Percentiles rank a stretch among this genome's conserved stretches.
These are phyloP conservation scores for Zaprionus inermis DNA, from an alignment of 1,140 invertebrate species.

Conservation along the genomic window DNA sequence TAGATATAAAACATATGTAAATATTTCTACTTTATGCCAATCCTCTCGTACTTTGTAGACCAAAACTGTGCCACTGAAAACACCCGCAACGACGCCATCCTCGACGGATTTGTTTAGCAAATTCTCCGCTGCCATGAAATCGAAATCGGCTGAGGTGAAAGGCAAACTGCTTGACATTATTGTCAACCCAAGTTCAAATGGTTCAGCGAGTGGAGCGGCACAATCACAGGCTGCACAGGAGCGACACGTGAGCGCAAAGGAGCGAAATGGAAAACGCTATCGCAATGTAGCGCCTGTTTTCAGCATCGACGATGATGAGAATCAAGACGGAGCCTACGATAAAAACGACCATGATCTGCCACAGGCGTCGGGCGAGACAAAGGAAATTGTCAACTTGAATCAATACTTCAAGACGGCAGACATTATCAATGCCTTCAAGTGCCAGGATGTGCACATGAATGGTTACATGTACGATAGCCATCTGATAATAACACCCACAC, in stretches of 20 bases:
- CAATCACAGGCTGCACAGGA: slow-evolving; percentile 85
- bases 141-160: slow-evolving; percentile 96
- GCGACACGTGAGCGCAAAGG: slow-evolving; percentile 91
- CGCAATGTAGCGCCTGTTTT: slow-evolving; percentile 96
- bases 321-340: slow-evolving; percentile 87
- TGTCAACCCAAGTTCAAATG: slow-evolving; percentile 89
- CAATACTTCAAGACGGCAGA: slow-evolving; percentile 93
- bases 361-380: slow-evolving; percentile 84
- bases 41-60: slow-evolving; percentile 27
- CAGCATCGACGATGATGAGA: slow-evolving; percentile 97
- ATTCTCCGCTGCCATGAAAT: slow-evolving; percentile 92
- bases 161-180: slow-evolving; percentile 97
- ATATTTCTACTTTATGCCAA: neutral
- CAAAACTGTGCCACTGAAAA: slow-evolving; percentile 47
- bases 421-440: slow-evolving; percentile 93
- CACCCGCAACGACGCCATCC: slow-evolving; percentile 75
- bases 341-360: slow-evolving; percentile 47
- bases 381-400: slow-evolving; percentile 89
- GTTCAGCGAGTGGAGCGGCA: slow-evolving; percentile 35
- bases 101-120: slow-evolving; percentile 90
- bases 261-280: slow-evolving; percentile 94
- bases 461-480: slow-evolving; percentile 93
- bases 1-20: neutral
- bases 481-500: slow-evolving; percentile 94
- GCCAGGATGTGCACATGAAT: slow-evolving; percentile 95